Conservation (phyloP, 2,113 vertebrate genomes). For the Scatophagus argus region DNA sequence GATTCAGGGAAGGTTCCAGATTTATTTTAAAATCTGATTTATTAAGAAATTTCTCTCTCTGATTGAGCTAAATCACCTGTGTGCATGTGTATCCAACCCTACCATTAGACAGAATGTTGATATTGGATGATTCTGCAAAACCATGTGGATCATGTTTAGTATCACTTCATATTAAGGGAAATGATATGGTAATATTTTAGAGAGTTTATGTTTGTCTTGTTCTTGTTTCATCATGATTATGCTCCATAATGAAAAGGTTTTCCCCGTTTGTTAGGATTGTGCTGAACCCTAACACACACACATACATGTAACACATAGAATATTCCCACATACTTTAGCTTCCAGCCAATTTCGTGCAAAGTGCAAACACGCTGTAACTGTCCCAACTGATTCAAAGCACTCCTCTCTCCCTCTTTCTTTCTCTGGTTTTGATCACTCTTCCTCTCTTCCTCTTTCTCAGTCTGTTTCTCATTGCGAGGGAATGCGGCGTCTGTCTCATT, state of each 20-base stretch:
- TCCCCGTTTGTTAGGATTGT: neutral
- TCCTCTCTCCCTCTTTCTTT: constrained; percentile 16
- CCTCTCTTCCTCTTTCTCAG: constrained; percentile 34
- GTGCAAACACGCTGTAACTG: constrained; percentile 57
- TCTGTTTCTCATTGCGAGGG: constrained; percentile 80
- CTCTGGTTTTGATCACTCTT: constrained; percentile 52
- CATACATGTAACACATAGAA: constrained; percentile 13
- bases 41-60: neutral
- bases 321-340: constrained; percentile 37
- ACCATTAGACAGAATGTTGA: neutral
- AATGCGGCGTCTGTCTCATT: constrained; percentile 81
- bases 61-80: neutral
- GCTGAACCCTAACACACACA: neutral
- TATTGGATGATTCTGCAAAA: neutral
- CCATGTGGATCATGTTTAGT: neutral
- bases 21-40: neutral
- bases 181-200: neutral
- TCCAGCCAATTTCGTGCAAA: constrained; percentile 37
- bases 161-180: too few relatives aligned
- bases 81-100: neutral
- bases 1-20: neutral
- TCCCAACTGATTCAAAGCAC: constrained; percentile 52
- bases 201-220: too few relatives aligned
- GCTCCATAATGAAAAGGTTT: neutral
- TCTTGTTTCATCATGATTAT: too few relatives aligned